Conservation (phyloP, 35 echinoderm and acorn worm genomes). For the Holothuria glaberrima region DNA sequence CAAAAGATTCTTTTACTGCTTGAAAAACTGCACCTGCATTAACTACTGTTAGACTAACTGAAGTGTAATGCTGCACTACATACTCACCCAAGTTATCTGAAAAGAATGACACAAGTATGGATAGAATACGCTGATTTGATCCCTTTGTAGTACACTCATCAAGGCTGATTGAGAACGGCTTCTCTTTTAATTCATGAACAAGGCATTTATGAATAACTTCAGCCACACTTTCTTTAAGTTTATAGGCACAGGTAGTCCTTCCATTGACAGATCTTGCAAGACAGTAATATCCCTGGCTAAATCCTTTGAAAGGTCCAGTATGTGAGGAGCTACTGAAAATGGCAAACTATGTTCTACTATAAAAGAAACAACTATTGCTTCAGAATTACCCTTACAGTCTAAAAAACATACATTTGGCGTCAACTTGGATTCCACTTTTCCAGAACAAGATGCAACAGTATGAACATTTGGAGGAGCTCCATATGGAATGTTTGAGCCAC, state of each 20-base stretch:
- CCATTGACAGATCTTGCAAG: constrained; percentile 35
- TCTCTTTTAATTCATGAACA: constrained; percentile 33
- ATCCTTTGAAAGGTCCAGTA: constrained; percentile 62
- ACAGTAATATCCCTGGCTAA: constrained; percentile 53
- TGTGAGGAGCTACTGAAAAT: constrained; percentile 42
- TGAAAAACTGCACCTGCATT: constrained; percentile 45
- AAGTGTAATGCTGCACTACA: constrained; percentile 34
- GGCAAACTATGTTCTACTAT: constrained; percentile 64
- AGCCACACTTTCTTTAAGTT: constrained; percentile 25
- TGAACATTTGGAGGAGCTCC: constrained; percentile 61
- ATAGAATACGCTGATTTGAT: constrained; percentile 4
- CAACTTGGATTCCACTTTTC: constrained; percentile 34
- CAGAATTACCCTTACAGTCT: constrained; percentile 67
- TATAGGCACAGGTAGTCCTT: constrained; percentile 32
- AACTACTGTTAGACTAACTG: constrained; percentile 7
- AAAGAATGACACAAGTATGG: constrained; percentile 25
- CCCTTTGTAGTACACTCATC: constrained; percentile 22
- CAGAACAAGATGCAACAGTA: constrained; percentile 38
- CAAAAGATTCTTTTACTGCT: constrained; percentile 14
- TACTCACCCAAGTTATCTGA: constrained; percentile 12
- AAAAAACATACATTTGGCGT: constrained; percentile 52
- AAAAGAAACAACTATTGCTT: constrained; percentile 68
- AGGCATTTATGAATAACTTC: constrained; percentile 21
- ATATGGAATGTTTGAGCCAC: constrained; percentile 42
- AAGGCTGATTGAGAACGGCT: constrained; percentile 21